Conservation (phyloP, 1,140 invertebrate species). For the Dreissena polymorpha region DNA sequence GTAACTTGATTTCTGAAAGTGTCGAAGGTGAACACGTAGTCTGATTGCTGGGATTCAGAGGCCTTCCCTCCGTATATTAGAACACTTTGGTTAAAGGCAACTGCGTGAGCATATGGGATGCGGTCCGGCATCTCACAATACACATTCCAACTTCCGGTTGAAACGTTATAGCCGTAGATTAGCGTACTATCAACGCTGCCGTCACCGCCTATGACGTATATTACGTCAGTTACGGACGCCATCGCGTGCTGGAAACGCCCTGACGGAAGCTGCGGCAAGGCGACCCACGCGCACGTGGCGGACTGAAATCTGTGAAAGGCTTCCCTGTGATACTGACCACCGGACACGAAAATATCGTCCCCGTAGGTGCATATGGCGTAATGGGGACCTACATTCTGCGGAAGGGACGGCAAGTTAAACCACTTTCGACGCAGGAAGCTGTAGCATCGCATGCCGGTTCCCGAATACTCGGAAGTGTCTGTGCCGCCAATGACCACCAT, state of each 20-base stretch:
- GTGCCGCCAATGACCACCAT: constrained; percentile 27
- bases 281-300: constrained; percentile 11
- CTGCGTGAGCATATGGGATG: constrained; percentile 3
- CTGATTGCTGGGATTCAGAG: not conserved
- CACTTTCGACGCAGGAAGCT: constrained; percentile 10
- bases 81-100: not conserved
- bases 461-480: constrained; percentile 31
- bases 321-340: constrained; percentile 25
- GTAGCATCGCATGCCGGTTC: constrained; percentile 22
- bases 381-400: constrained; percentile 13
- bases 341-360: constrained; percentile 27
- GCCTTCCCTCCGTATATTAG: constrained; percentile 19
- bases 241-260: constrained; percentile 28
- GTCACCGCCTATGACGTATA: constrained; percentile 22
- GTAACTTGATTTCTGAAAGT: constrained; percentile 16
- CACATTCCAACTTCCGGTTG: constrained; percentile 10
- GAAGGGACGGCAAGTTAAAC: constrained; percentile 20
- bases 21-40: not conserved
- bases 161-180: constrained; percentile 11
- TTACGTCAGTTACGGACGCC: constrained; percentile 10
- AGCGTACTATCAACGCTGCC: not conserved
- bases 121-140: constrained; percentile 2
- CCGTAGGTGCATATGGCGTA: constrained; percentile 19
- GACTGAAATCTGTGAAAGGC: constrained; percentile 24
- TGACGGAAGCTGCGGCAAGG: constrained; percentile 11